Percentiles rank a stretch among this genome's conserved stretches.
Conservation (phyloP, 2,113 vertebrate species). For the Puffinus mauretanicus region DNA sequence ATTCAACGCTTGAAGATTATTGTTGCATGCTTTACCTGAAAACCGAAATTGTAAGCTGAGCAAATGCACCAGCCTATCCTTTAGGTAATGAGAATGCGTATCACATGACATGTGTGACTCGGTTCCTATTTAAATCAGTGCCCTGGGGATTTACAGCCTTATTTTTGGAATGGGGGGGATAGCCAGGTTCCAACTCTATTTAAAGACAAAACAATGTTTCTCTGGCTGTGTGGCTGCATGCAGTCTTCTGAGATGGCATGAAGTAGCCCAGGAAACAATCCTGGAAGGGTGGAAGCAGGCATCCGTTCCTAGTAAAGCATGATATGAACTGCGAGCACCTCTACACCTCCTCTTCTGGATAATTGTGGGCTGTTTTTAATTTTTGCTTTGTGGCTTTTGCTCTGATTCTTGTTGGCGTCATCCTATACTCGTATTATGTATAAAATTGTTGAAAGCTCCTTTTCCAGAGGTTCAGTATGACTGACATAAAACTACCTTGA, state of each 20-base stretch:
- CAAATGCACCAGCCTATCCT: not conserved
- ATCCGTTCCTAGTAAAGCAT: not conserved
- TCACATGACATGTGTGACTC: conserved; percentile 2
- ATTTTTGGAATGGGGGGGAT: conserved; percentile 30
- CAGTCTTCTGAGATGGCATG: not conserved
- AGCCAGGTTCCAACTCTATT: conserved; percentile 15
- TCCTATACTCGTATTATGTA: not conserved
- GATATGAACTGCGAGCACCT: not conserved
- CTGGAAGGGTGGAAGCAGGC: not conserved
- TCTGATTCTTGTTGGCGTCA: not conserved
- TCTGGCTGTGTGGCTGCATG: not conserved
- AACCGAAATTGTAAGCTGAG: not conserved
- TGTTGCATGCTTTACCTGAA: not conserved
- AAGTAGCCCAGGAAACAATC: not conserved
- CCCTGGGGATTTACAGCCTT: conserved; percentile 41
- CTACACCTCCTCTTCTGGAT: not conserved
- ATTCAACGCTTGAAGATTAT: rapidly evolving
- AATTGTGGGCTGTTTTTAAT: not conserved
- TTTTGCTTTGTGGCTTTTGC: not conserved
- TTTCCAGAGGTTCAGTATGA: not conserved
- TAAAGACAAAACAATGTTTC: conserved; percentile 4
- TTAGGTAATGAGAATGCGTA: not conserved
- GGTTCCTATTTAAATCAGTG: conserved; percentile 20
- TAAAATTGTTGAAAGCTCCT: not conserved
- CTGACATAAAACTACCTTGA: not conserved